Conservation (phyloP, 2,888 invertebrate species). For the Rotaria sp. region DNA sequence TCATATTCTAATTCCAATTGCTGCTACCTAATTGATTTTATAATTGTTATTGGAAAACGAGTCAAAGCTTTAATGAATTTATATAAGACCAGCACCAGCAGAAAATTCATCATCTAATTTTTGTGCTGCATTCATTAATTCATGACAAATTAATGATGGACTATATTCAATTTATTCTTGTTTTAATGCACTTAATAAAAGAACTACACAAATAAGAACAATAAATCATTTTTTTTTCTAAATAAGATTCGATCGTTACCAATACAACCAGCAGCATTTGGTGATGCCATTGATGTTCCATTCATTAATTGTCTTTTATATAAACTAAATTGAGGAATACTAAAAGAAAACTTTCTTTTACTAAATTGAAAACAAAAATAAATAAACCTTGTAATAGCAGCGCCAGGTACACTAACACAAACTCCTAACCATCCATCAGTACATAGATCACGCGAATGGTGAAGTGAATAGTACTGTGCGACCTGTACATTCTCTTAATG, state of each 20-base stretch:
- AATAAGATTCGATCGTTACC: too few species aligned
- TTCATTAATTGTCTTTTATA: constrained; percentile 77
- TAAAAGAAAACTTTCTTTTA: too few species aligned
- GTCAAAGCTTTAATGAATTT: constrained; percentile 86
- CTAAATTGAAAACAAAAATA: too few species aligned
- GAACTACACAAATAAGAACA: constrained; percentile 58
- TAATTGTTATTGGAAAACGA: constrained; percentile 78
- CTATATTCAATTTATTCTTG: constrained; percentile 68
- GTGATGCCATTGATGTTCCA: constrained; percentile 95
- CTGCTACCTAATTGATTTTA: constrained; percentile 63
- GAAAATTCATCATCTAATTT: constrained; percentile 75
- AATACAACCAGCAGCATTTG: constrained; percentile 85
- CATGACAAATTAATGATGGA: constrained; percentile 78
- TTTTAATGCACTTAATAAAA: constrained; percentile 74
- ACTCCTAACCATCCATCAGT: too few species aligned
- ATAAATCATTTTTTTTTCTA: too few species aligned
- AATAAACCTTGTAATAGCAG: too few species aligned
- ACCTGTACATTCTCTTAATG: too few species aligned
- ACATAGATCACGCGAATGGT: too few species aligned
- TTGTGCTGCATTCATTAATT: constrained; percentile 78
- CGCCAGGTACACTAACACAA: too few species aligned
- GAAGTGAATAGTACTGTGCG: too few species aligned
- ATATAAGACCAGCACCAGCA: constrained; percentile 81
- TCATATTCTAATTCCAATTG: constrained; percentile 34
- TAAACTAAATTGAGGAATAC: constrained; percentile 77